Evolutionary conservation across 1,140 invertebrate species (phyloP), one percentile per base, ranked within the genome.

Genomic region (Drosophila suzukii): DNA sequence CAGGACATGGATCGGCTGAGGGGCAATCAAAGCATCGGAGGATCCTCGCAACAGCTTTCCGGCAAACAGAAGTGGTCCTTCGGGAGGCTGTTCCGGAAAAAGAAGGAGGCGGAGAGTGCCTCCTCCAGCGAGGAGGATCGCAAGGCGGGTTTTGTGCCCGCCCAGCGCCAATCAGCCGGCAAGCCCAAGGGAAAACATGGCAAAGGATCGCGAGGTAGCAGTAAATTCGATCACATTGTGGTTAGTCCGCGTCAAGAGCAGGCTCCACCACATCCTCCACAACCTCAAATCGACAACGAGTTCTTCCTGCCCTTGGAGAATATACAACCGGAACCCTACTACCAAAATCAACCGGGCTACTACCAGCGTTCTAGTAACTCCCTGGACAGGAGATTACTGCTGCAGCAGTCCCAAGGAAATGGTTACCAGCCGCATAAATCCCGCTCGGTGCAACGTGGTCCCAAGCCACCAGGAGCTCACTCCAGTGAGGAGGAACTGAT

Each of bases 401-500:
- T 61, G 12, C 77, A 58, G 20, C 68, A 51, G 36, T 63, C 41
- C 1, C 55, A 7, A 17, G 51, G 43, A 7, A 49, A 57, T 39
- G 67, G 65, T n/a, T 49, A 49, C 24, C 65, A 67, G 13, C 58
- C 39, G 15, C 61, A 67, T 7, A 84, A 81, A 20, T 74, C 72
- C 4, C 78, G 84, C 3, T 79, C 86, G 4, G 65, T 46, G 6
- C 86, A 91, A 6, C 54, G 83, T 2, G 68, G 65, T 7, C 51
- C 95, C 63, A 94, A 93, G 46, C 89, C 94, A 20, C 67, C 77
- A 0, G 75, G 74, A n/a, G 93, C 94, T n/a, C 95, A 95, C 27
- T 96, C 95, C 81, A 96, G 95, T 47, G 96, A 96, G 62, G 96
- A 96, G 72, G 95, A 96, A 75, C 70, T 94, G 53, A 94, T 93